Conservation (phyloP, 2,888 invertebrate species). For the Acanthosoma haemorrhoidale region DNA sequence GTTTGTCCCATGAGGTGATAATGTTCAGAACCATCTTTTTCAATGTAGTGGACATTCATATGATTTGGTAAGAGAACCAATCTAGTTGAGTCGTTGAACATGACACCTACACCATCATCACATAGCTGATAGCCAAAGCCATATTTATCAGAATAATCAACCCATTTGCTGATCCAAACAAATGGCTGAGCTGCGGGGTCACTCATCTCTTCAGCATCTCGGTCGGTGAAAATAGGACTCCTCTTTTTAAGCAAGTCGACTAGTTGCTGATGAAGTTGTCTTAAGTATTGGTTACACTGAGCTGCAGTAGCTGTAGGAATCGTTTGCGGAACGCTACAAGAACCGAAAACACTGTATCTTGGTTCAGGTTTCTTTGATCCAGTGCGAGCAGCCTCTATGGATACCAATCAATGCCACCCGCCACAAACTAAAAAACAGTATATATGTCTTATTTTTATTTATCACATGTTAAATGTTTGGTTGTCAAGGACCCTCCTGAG, state of each 20-base stretch:
- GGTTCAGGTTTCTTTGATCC: conserved; percentile 27
- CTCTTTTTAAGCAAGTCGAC: conserved; percentile 40
- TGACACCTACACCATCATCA: conserved; percentile 96
- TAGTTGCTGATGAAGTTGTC: conserved; percentile 45
- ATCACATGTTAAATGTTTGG: no score
- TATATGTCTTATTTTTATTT: no score
- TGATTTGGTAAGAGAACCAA: conserved; percentile 88
- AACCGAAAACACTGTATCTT: conserved; percentile 34
- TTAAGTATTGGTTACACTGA: conserved; percentile 46
- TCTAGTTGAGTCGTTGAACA: conserved; percentile 97
- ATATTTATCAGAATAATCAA: conserved; percentile 99
- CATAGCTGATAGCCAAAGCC: conserved; percentile 98
- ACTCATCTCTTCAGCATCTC: conserved; percentile 41
- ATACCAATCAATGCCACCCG: no score
- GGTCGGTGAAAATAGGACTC: conserved; percentile 27
- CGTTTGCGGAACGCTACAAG: conserved; percentile 40
- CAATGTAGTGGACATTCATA: conserved; percentile 95
- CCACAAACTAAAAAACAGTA: no score
- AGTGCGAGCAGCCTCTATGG: no score
- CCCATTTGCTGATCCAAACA: conserved; percentile 99
- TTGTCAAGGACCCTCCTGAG: no score
- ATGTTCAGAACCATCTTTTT: conserved; percentile 80
- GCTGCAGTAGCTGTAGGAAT: conserved; percentile 40
- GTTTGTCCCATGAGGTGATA: conserved; percentile 81
- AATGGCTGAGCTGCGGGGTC: conserved; percentile 94